Evolutionary conservation across 2,113 vertebrate genomes (phyloP).

Genomic region (Hystrix brachyura): DNA sequence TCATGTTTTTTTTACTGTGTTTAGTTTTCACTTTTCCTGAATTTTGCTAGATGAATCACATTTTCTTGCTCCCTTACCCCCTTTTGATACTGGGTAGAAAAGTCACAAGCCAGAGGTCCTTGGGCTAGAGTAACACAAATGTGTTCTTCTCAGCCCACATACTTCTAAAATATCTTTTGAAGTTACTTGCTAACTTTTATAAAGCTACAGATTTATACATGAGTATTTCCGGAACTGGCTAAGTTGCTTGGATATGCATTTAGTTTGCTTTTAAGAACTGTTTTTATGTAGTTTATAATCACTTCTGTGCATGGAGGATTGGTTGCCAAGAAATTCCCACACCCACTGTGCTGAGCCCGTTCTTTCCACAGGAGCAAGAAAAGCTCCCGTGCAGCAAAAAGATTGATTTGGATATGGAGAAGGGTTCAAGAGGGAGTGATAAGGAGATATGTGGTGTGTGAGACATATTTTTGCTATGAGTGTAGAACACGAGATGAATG

Average conservation of each 20-base stretch:
- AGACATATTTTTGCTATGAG: not conserved
- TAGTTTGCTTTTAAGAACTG: not conserved
- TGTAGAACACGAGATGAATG: not conserved
- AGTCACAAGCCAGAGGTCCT: not conserved
- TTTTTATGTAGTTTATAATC: not conserved
- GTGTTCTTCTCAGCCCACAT: not conserved
- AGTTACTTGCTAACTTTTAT: conserved; percentile 15
- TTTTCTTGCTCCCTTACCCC: not conserved
- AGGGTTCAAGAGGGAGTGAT: not conserved
- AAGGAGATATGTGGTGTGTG: not conserved
- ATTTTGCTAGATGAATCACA: conserved; percentile 19
- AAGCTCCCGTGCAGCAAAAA: not conserved
- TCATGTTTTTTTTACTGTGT: not conserved
- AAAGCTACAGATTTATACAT: not conserved
- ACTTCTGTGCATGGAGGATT: not conserved
- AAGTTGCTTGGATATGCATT: not conserved
- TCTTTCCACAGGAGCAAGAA: not conserved
- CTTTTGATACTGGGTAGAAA: not conserved
- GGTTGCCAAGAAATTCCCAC: not conserved
- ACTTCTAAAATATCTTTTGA: not conserved
- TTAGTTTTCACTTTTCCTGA: conserved; percentile 36
- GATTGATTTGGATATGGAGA: not conserved
- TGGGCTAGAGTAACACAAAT: not conserved
- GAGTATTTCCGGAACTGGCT: conserved; percentile 4
- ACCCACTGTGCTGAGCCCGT: not conserved